phyloP scores from a whole-genome alignment of 2,888 invertebrate species.

The Yponomeuta sedellus region DNA sequence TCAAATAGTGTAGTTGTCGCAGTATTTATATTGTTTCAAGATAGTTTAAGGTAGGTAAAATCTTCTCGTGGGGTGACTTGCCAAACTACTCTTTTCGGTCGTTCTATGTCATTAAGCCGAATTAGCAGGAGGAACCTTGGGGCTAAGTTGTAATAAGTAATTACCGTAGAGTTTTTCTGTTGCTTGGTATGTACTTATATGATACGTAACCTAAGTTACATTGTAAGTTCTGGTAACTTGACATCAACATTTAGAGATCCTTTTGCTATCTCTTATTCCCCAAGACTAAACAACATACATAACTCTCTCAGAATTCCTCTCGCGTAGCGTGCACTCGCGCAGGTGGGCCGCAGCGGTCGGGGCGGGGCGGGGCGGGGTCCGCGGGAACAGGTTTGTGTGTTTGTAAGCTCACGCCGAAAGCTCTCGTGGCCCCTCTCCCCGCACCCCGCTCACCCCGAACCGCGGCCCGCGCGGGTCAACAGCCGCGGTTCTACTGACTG shows the following conservation, averaged over 20 bases:
- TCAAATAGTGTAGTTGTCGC: neutral
- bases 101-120: neutral
- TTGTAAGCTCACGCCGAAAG: slow-evolving; percentile 50
- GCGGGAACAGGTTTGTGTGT: slow-evolving; percentile 59
- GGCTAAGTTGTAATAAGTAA: neutral
- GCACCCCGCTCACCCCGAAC: neutral
- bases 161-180: too few species aligned
- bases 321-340: slow-evolving; percentile 9
- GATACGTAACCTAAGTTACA: too few species aligned
- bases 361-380: slow-evolving; percentile 19
- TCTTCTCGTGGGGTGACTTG: neutral
- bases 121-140: neutral
- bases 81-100: neutral
- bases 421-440: slow-evolving; percentile 18
- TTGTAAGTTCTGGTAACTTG: too few species aligned
- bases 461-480: neutral
- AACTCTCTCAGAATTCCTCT: neutral
- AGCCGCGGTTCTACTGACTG: neutral
- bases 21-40: neutral
- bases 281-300: neutral
- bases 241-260: too few species aligned
- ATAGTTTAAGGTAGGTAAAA: neutral
- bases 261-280: neutral
- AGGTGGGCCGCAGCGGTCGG: slow-evolving; percentile 26
- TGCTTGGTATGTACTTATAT: too few species aligned